phyloP scores from a whole-genome alignment of 2,797 vertebrate genomes.

The Typhlichthys subterraneus region DNA sequence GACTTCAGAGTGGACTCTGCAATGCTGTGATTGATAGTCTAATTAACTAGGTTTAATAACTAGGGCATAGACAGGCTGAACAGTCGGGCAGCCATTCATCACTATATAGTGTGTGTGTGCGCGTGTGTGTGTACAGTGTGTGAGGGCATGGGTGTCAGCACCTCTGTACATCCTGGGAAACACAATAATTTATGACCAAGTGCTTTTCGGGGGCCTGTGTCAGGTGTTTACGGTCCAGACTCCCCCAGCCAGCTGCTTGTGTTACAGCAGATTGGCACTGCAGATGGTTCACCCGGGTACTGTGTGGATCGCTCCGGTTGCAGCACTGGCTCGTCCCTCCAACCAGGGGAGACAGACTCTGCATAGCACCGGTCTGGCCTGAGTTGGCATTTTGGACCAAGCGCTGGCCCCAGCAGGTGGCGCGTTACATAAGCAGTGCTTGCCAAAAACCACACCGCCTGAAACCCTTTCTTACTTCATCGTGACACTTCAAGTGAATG shows the following conservation, averaged over 20 bases:
- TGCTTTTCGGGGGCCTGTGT: conserved; percentile 40
- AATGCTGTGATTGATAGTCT: conserved; percentile 76
- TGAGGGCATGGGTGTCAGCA: conserved; percentile 37
- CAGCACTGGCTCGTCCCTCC: conserved; percentile 33
- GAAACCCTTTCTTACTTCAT: conserved; percentile 26
- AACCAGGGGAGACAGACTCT: conserved; percentile 44
- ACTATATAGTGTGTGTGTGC: conserved; percentile 41
- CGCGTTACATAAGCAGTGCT: conserved; percentile 22
- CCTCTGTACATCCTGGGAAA: conserved; percentile 39
- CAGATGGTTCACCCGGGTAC: conserved; percentile 18
- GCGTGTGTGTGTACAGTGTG: conserved; percentile 39
- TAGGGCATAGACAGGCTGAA: conserved; percentile 63
- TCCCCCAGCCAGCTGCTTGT: conserved; percentile 23
- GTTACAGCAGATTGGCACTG: conserved; percentile 1
- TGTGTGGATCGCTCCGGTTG: conserved; percentile 34
- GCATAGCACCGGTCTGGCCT: conserved; percentile 40
- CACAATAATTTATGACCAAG: conserved; percentile 54
- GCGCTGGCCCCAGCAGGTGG: conserved; percentile 44
- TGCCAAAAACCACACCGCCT: conserved; percentile 23
- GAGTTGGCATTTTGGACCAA: conserved; percentile 46
- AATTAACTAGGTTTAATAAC: conserved; percentile 80
- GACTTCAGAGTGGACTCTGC: conserved; percentile 44
- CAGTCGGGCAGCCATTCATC: conserved; percentile 72
- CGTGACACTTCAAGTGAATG: conserved; percentile 47
- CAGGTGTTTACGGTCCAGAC: conserved; percentile 24